Base-by-base conservation (phyloP, 1,140 invertebrate species). In the Steinernema feltiae region DNA sequence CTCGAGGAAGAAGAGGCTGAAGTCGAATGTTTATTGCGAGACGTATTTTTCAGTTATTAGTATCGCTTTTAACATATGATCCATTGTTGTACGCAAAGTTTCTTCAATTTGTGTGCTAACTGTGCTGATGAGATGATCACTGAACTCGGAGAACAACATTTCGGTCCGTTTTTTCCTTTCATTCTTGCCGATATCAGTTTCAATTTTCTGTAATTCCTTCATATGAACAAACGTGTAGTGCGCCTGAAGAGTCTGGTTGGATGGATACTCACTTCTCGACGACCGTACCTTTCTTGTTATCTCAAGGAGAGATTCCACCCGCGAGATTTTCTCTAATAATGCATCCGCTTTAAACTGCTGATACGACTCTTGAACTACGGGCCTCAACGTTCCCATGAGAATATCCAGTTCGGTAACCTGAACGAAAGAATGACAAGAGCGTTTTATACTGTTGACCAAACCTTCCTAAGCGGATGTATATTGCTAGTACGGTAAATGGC, bases 261-360 rank as follows among this genome's bases (percentile, higher is more conserved):
- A 63, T n/a, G 12, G 15, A 27, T n/a, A 21, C 7, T 17, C 15
- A 63, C 3, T 3, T 7, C 53, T 63, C 15, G 7, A 18, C 35
- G 53, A n/a, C 24, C 53, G n/a, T n/a, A 63, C 53, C 53, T 63
- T 63, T 27, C 24, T 63, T 7, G 53, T 63, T 21, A 63, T 63
- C 24, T 63, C 53, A 7, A 63, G 53, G 3, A 63, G 12, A 12
- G 15, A n/a, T 27, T 63, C 53, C 12, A 63, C 53, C 24, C 53
- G 15, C 15, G 15, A 7, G 15, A 63, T 63, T 21, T 63, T 63
- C 53, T 63, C 53, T 12, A 63, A 27, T 7, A 63, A 7, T 21
- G 53, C 53, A 27, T 63, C 53, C 12, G 53, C 53, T 27, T 63
- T 63, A 21, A 63, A 63, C 24, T 63, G 53, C 53, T 63, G 53